Conservation (phyloP, 2,113 vertebrate genomes). For the Triplophysa dalaica region DNA sequence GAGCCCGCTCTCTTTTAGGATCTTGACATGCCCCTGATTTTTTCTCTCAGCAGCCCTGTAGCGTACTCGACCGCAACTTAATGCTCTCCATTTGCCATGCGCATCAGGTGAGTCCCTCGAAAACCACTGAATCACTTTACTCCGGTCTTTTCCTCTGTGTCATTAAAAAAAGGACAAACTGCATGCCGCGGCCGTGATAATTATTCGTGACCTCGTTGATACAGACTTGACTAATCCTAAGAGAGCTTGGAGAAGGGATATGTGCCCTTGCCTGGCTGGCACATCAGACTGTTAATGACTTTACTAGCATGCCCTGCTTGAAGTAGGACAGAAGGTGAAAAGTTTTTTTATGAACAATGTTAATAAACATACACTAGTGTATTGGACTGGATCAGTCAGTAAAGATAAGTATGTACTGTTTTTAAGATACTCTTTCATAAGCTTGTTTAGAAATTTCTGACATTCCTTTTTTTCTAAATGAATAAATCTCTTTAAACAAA, state of each 20-base stretch:
- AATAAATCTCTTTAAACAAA: not conserved
- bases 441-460: not conserved
- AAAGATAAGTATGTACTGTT: not conserved
- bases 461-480: not conserved
- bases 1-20: conserved; percentile 34
- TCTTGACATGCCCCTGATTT: conserved; percentile 53
- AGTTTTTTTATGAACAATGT: not conserved
- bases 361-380: not conserved
- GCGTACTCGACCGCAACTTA: conserved; percentile 33
- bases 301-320: conserved; percentile 4
- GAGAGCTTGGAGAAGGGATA: not conserved
- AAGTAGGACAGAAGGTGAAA: not conserved
- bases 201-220: conserved; percentile 43
- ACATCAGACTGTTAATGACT: conserved; percentile 29
- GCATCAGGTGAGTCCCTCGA: conserved; percentile 22
- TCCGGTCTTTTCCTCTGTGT: conserved; percentile 6
- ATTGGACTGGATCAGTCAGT: conserved; percentile 14
- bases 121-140: conserved; percentile 12
- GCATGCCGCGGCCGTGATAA: conserved; percentile 25
- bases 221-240: conserved; percentile 9
- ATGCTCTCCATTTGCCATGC: conserved; percentile 24
- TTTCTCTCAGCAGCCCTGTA: conserved; percentile 42
- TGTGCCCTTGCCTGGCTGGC: not conserved
- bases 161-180: conserved; percentile 10
- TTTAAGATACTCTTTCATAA: not conserved